A percentile compares a stretch with the other conserved stretches of the same genome.
Conservation (phyloP, 1,140 invertebrate genomes). For the Micrasema minimum region DNA sequence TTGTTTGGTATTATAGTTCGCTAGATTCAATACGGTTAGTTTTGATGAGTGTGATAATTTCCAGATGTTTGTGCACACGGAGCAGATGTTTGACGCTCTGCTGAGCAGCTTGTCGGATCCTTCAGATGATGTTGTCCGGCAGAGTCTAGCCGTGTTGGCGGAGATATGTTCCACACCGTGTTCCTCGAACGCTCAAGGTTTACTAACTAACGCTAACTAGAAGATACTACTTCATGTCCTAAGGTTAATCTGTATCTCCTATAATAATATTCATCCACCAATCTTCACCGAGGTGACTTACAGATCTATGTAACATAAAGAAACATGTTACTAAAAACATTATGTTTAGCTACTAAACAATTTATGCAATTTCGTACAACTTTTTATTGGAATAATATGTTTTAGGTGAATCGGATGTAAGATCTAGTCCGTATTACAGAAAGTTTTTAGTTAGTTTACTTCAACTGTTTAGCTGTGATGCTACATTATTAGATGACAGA, state of each 20-base stretch:
- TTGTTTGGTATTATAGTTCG: no score
- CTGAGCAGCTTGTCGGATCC: conserved; percentile 87
- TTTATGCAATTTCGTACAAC: no score
- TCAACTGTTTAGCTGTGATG: conserved; percentile 86
- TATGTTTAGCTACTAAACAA: no score
- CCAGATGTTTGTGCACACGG: conserved; percentile 88
- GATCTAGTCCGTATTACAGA: conserved; percentile 77
- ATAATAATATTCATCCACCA: background rate
- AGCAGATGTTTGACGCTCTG: conserved; percentile 86
- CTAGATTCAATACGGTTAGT: no score
- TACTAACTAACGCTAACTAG: no score
- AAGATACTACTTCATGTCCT: no score
- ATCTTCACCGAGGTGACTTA: no score
- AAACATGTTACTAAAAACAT: no score
- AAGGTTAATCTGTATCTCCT: no score
- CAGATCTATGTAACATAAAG: no score
- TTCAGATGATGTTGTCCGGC: conserved; percentile 93
- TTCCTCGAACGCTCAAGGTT: conserved; percentile 48
- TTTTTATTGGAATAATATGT: background rate
- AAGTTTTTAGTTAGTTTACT: conserved; percentile 90
- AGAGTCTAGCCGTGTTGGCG: conserved; percentile 89
- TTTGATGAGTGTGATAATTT: no score
- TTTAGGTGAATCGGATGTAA: conserved; percentile 43
- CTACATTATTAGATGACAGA: conserved; percentile 87
- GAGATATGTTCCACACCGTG: conserved; percentile 80